Percentiles rank a stretch among this genome's conserved stretches.
These are phyloP conservation scores for Tachina lurida DNA, from an alignment of 2,888 invertebrate species.

Conservation along the genomic window DNA sequence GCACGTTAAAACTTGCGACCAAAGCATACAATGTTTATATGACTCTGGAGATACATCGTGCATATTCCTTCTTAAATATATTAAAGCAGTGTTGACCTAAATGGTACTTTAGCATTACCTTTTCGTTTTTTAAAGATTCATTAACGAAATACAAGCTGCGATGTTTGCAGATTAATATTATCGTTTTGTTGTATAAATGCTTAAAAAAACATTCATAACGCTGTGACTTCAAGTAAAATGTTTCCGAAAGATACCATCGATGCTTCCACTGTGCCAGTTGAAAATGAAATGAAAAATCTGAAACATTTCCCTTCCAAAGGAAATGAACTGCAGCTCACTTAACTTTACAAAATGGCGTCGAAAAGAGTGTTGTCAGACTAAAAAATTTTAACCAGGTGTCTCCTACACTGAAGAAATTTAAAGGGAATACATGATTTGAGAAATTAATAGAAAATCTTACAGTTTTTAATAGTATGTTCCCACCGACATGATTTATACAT, in stretches of 20 bases:
- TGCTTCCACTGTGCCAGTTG: conserved; percentile 29
- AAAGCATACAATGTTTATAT: conserved; percentile 82
- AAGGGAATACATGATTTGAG: no score
- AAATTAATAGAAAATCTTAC: no score
- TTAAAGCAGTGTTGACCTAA: conserved; percentile 1
- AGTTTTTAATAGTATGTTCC: no score
- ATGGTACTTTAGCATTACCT: conserved; percentile 33
- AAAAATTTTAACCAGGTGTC: no score
- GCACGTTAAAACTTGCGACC: conserved; percentile 86
- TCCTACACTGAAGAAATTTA: no score
- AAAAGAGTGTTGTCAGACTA: not conserved
- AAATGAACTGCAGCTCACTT: conserved; percentile 26
- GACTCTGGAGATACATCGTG: conserved; percentile 87
- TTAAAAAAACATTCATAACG: conserved; percentile 65
- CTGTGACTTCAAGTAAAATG: conserved; percentile 10
- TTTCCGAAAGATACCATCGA: not conserved
- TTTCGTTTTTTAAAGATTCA: conserved; percentile 4
- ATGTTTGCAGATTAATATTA: conserved; percentile 62
- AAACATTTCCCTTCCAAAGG: not conserved
- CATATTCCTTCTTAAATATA: conserved; percentile 73
- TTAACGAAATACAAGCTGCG: not conserved
- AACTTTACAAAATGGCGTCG: not conserved
- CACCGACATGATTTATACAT: no score
- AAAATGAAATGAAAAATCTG: conserved; percentile 68
- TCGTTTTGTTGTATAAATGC: conserved; percentile 68